A percentile compares a stretch with the other conserved stretches of the same genome.
phyloP scores from a whole-genome alignment of 2,113 vertebrate species.

The Phalacrocorax pelagicus region DNA sequence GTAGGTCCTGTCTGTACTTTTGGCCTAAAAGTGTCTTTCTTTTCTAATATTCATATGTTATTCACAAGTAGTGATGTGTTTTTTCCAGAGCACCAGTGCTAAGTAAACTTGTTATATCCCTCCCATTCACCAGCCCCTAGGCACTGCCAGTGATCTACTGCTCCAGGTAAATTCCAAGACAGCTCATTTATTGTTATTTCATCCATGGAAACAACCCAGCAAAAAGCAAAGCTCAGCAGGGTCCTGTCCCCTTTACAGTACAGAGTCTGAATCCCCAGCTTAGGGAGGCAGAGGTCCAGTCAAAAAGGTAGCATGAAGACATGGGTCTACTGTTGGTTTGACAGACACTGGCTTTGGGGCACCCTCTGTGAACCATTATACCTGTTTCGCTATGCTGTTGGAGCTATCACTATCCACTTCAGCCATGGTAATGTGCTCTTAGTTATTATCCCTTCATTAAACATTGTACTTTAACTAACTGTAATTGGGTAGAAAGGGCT shows the following conservation, averaged over 20 bases:
- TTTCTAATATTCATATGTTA: neutral
- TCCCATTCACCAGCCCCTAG: neutral
- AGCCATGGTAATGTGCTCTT: neutral
- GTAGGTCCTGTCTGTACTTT: neutral
- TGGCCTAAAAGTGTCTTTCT: neutral
- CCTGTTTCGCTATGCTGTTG: neutral
- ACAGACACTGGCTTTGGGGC: neutral
- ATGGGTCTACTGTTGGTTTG: neutral
- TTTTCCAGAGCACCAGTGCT: neutral
- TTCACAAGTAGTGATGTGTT: neutral
- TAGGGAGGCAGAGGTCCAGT: neutral
- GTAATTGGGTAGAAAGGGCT: neutral
- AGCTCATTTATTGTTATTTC: neutral
- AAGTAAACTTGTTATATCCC: neutral
- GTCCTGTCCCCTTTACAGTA: neutral
- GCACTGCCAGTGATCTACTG: too few species aligned
- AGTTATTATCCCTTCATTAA: neutral
- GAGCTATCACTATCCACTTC: neutral
- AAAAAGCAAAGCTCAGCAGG: neutral
- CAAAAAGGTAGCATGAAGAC: neutral
- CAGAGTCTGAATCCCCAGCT: neutral
- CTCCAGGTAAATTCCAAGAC: neutral
- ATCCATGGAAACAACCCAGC: neutral
- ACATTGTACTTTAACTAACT: neutral
- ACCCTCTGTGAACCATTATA: fast-evolving